A percentile compares a stretch with the other conserved stretches of the same genome.
phyloP scores from a whole-genome alignment of 2,113 vertebrate species.

The Neotragus pygmaeus region DNA sequence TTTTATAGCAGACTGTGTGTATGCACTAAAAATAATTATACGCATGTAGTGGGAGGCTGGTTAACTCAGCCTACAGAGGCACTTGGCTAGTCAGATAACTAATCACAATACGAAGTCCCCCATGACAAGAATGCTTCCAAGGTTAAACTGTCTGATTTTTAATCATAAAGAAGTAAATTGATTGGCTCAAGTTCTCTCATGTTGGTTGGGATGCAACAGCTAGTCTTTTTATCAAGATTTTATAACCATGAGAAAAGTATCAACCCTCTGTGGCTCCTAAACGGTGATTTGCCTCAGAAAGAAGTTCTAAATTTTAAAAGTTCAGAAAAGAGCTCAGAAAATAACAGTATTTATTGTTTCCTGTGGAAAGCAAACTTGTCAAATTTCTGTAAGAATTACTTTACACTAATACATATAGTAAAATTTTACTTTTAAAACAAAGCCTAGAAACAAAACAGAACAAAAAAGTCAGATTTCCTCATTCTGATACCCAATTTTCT shows the following conservation, averaged over 20 bases:
- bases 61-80: slow-evolving; percentile 33
- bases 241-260: slow-evolving; percentile 31
- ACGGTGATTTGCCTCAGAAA: background rate
- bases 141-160: slow-evolving; percentile 48
- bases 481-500: background rate
- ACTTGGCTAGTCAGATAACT: slow-evolving; percentile 39
- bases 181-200: slow-evolving; percentile 25
- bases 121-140: slow-evolving; percentile 41
- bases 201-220: background rate
- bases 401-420: background rate
- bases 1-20: slow-evolving; percentile 29
- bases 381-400: slow-evolving; percentile 40
- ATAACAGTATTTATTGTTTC: background rate
- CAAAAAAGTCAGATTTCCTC: background rate
- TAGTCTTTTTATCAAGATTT: slow-evolving; percentile 13
- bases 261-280: background rate
- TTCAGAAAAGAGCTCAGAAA: background rate
- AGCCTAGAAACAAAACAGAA: background rate
- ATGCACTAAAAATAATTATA: slow-evolving; percentile 46
- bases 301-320: background rate
- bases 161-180: slow-evolving; percentile 46
- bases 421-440: slow-evolving; percentile 36
- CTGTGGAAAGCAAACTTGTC: background rate
- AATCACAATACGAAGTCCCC: slow-evolving; percentile 48
- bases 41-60: background rate